Evolutionary conservation across 92 coral and sea anemone genomes (phyloP).

Genomic region (Actinostola sp.): DNA sequence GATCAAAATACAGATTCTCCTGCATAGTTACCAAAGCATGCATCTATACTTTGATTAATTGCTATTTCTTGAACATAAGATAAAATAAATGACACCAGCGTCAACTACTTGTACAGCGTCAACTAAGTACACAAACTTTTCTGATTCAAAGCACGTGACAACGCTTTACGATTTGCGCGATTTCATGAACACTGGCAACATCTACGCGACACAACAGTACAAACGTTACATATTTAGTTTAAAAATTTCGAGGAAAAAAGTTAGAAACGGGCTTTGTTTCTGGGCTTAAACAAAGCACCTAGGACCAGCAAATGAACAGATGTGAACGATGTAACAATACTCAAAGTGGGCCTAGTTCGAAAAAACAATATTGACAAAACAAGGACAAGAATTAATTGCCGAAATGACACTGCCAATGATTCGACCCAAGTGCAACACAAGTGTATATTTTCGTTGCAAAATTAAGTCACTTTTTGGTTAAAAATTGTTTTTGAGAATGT

Average conservation of each 20-base stretch:
- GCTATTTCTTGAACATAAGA: no score
- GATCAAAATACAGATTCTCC: conserved; percentile 3
- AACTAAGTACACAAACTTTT: no score
- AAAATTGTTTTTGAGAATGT: background rate
- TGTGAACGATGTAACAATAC: background rate
- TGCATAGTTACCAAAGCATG: background rate
- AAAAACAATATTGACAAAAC: conserved; percentile 9
- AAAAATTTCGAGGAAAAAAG: no score
- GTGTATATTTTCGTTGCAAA: conserved; percentile 3
- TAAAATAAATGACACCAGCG: no score
- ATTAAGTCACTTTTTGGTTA: conserved; percentile 1
- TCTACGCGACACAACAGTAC: no score
- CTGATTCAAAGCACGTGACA: no score
- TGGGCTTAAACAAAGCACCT: background rate
- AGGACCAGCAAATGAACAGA: background rate
- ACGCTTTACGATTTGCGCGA: no score
- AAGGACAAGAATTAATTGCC: background rate
- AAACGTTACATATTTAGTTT: no score
- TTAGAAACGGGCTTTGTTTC: no score
- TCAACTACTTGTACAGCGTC: no score
- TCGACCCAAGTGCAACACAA: background rate
- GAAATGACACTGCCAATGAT: conserved; percentile 9
- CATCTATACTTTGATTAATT: background rate
- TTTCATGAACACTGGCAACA: no score
- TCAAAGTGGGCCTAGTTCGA: background rate